These are phyloP conservation scores for Athene cunicularia DNA, from an alignment of 2,113 vertebrate species.

Conservation along the genomic window DNA sequence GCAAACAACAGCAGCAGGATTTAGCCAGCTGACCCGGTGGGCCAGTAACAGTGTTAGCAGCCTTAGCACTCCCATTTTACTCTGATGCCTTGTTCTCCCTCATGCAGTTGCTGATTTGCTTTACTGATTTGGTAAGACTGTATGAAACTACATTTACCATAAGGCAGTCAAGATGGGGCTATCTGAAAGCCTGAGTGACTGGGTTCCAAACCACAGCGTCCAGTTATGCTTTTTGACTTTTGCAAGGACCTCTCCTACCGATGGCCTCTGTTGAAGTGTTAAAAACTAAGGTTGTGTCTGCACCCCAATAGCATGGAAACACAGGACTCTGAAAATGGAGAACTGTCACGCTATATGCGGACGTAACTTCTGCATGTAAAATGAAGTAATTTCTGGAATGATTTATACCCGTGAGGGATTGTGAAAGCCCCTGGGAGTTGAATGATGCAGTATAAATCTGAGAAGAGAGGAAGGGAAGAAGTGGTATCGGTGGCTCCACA, in stretches of 20 bases:
- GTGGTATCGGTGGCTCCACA: neutral
- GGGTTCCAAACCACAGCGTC: neutral
- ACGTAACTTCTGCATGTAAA: neutral
- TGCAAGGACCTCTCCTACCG: neutral
- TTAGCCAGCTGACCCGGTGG: neutral
- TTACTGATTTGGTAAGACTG: neutral
- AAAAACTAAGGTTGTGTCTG: neutral
- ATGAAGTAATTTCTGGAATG: neutral
- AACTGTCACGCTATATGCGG: fast-evolving
- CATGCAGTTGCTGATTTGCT: fast-evolving
- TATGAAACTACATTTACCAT: fast-evolving
- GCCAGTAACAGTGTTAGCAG: neutral
- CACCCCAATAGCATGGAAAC: neutral
- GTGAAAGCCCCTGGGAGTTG: neutral
- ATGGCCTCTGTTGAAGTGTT: neutral
- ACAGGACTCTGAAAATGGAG: neutral
- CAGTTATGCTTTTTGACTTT: neutral
- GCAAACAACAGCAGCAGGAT: neutral
- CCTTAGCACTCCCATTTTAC: neutral
- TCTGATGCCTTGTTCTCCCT: neutral
- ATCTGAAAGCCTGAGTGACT: neutral
- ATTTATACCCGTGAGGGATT: neutral
- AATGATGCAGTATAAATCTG: neutral
- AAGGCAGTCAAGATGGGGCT: neutral
- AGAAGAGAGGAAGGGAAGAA: neutral